Evolutionary conservation across 2,888 invertebrate genomes (phyloP), one percentile per base, ranked within the genome.

Genomic region (Trachelus troglodyta): DNA sequence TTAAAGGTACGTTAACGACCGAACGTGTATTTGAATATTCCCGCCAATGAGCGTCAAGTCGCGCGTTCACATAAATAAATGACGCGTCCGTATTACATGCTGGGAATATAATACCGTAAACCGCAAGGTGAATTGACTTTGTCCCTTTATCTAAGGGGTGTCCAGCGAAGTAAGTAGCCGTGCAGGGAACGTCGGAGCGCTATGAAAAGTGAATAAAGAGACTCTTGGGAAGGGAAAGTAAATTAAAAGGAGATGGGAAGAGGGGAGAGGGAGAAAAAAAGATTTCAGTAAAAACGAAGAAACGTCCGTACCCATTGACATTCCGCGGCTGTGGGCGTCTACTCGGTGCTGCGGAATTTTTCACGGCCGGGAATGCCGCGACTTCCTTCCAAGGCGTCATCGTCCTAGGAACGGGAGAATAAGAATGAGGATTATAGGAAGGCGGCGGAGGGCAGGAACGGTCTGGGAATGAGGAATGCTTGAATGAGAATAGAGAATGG

Each of bases 381-480:
- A 87, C 86, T 87, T 85, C 87, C 85, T 87, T 82, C 81, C 81
- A 69, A 76, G 81, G 81, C 83, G 86, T 87, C 85, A 85, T 85
- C 86, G 80, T 82, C 79, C 82, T 77, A 80, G 76, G 79, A 74
- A 68, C 56, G 80, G 78, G 81, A 83, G 83, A 86, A 85, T 85
- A 82, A 82, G 85, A 85, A 84, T 84, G 86, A 81, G 84, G 80
- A 81, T 83, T 79, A 84, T 85, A 85, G 56, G 56, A 56, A 56
- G 56, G 23, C 23, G 56, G 23, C 56, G 56, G 56, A 56, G 56
- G 56, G 56, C 23, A 56, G 56, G 56, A 56, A 56, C 56, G 56
- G 56, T 56, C 56, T 56, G 56, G 56, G 56, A 56, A 56, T 56
- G 56, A 56, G 56, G 56, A 56, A 56, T 56, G 56, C 56, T 56